A percentile compares a stretch with the other conserved stretches of the same genome.
These are phyloP conservation scores for Kradibia gibbosae DNA, from an alignment of 1,140 invertebrate species.

Conservation along the genomic window DNA sequence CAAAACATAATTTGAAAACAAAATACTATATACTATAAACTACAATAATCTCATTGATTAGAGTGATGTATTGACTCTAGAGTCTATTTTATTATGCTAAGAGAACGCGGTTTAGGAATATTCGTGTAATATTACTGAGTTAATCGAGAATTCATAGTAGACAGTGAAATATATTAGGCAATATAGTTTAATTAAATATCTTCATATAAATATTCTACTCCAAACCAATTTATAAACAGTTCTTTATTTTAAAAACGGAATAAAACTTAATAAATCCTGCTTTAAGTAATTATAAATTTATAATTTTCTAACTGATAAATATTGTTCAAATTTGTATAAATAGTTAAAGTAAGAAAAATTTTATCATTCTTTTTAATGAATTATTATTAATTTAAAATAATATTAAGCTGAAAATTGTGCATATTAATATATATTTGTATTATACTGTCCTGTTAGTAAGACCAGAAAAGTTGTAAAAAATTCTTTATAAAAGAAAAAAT, in stretches of 20 bases:
- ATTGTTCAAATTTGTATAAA: background rate
- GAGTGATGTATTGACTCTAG: constrained; percentile 44
- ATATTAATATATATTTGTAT: too few relatives aligned
- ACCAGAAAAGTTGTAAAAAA: too few relatives aligned
- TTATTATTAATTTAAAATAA: too few relatives aligned
- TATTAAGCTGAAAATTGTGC: too few relatives aligned
- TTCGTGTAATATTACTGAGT: constrained; percentile 17
- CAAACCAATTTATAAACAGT: background rate
- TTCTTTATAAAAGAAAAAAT: too few relatives aligned
- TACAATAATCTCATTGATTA: constrained; percentile 41
- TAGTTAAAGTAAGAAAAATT: too few relatives aligned
- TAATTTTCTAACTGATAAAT: background rate
- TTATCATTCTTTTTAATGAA: too few relatives aligned
- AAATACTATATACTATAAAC: constrained; percentile 34
- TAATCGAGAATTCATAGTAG: constrained; percentile 10
- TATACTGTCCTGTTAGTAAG: too few relatives aligned
- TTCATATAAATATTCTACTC: background rate
- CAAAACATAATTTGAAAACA: background rate
- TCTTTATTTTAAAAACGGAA: background rate
- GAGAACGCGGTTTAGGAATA: constrained; percentile 14
- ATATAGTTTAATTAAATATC: too few relatives aligned
- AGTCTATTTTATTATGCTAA: constrained; percentile 41
- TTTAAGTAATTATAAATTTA: background rate
- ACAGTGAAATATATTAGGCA: background rate
- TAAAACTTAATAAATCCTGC: too few relatives aligned